Base-by-base conservation (phyloP, 2,797 vertebrate species). In the Chrosomus eos region DNA sequence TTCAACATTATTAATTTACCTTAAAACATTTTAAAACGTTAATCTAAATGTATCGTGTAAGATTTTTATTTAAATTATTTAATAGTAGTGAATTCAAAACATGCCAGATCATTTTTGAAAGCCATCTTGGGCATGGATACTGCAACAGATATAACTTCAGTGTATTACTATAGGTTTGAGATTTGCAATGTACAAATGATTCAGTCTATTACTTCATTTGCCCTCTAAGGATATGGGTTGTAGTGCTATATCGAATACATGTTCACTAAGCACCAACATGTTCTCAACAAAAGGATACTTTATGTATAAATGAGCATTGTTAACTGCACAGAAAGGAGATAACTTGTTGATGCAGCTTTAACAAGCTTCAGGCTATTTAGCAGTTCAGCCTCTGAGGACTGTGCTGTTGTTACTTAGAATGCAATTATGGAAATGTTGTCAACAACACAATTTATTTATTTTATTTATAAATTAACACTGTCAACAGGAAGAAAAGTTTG, bases 251-350 rank as follows among this genome's bases (percentile, higher is more conserved):
- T 53, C 40, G n/a, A 68, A 83, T 43, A 55, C 38, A 76, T 76
- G 66, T 83, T 68, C 58, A 45, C 4, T 68, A 68, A 83, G 23
- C 13, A 4, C 6, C 33, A n/a, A 64, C 31, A 75, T 4, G 6
- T 38, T 23, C 18, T 67, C n/a, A 55, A 83, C 33, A 76, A 40
- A 70, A 68, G 23, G 5, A 28, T 66, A 1, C 13, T 83, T 83
- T 70, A 67, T 75, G 31, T 76, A 58, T 55, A 77, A 77, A 77
- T 84, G 36, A 68, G 64, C 82, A 75, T 67, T 75, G 73, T 76
- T 83, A 67, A 67, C 60, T 23, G 18, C 45, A 40, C 73, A 58
- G 74, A 84, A 76, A 77, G 36, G 10, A 70, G 48, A 84, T 2
- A 68, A 75, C 58, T 38, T 67, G 45, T 76, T 83, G 33, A 68